A percentile compares a stretch with the other conserved stretches of the same genome.
These are phyloP conservation scores for Bombylius discolor DNA, from an alignment of 2,888 invertebrate genomes.

Conservation along the genomic window DNA sequence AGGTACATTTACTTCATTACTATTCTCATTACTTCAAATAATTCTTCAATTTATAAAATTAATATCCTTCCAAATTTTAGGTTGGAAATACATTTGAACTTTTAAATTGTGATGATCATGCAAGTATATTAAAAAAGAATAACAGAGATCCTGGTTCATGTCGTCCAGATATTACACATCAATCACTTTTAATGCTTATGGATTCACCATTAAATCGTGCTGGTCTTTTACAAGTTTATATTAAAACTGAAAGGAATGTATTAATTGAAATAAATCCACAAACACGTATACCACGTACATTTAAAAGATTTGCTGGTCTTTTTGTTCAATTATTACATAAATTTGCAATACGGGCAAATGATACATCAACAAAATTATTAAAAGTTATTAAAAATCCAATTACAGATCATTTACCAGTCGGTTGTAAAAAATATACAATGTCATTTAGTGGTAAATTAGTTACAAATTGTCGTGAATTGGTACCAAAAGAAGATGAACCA, in stretches of 20 bases:
- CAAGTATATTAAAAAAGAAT: slow-evolving; percentile 67
- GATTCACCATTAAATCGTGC: slow-evolving; percentile 96
- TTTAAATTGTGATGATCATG: slow-evolving; percentile 89
- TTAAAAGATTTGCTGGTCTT: slow-evolving; percentile 89
- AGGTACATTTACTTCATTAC: slow-evolving; percentile 44
- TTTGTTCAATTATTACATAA: slow-evolving; percentile 97
- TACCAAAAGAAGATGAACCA: slow-evolving; percentile 65
- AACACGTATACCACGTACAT: slow-evolving; percentile 92
- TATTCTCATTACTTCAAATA: too few species aligned
- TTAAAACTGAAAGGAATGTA: slow-evolving; percentile 84
- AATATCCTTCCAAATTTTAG: slow-evolving; percentile 38
- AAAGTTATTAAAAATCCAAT: slow-evolving; percentile 97
- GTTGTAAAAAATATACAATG: slow-evolving; percentile 78
- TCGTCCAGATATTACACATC: slow-evolving; percentile 94
- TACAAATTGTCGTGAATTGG: slow-evolving; percentile 58
- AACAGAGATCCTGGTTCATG: slow-evolving; percentile 77
- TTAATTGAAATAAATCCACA: slow-evolving; percentile 93
- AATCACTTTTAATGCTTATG: slow-evolving; percentile 92
- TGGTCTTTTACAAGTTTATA: slow-evolving; percentile 87
- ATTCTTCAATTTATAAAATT: too few species aligned
- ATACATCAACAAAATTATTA: slow-evolving; percentile 75
- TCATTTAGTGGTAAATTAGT: slow-evolving; percentile 72
- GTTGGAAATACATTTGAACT: slow-evolving; percentile 78
- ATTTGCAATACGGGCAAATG: slow-evolving; percentile 80
- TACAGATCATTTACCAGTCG: slow-evolving; percentile 86